Base-by-base conservation (phyloP, 2,888 invertebrate species). In the Oegoconia quadripuncta region DNA sequence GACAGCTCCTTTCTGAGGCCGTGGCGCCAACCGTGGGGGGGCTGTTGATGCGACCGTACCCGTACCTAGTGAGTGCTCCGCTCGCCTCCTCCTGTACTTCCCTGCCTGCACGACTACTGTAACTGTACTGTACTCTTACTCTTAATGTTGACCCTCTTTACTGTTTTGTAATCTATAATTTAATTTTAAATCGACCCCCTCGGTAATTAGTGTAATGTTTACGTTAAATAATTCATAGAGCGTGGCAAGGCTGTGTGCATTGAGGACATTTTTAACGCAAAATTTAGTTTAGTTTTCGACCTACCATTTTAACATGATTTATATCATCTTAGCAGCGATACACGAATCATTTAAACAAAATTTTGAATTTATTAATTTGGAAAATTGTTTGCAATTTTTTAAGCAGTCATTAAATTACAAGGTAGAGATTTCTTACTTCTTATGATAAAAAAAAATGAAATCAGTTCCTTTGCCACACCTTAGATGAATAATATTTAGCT, bases 171-270 rank as follows among this genome's bases (percentile, higher is more conserved):
- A 80, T 78, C 69, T 78, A 81, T 86, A 76, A 79, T 86, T 78
- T 83, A 76, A 65, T 79, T 80, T 80, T 84, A 69, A 74, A 64
- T 75, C 77, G 79, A 77, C 64, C 81, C 81, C 83, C 84, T 81
- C 84, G 86, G 83, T 82, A 80, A 67, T 83, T 87, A 86, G 87
- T 86, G 82, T 83, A 77, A 79, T 86, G 81, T 78, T 79, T 77
- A 72, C 75, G 75, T 83, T 42, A 42, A 42, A 72, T 65, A 62
- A 82, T 74, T 86, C 77, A 83, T 88, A 88, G 88, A 88, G 91
- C 91, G 91, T 91, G 91, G 91, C 91, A 90, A 91, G 90, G 91
- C 91, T 91, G 91, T 91, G 91, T 90, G 89, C 90, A 89, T 88
- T 88, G 87, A 88, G 88, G 88, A 88, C 88, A 87, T 87, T 83